Evolutionary conservation across 1,140 invertebrate genomes (phyloP).

Genomic region (Aphelinus atriplicis): DNA sequence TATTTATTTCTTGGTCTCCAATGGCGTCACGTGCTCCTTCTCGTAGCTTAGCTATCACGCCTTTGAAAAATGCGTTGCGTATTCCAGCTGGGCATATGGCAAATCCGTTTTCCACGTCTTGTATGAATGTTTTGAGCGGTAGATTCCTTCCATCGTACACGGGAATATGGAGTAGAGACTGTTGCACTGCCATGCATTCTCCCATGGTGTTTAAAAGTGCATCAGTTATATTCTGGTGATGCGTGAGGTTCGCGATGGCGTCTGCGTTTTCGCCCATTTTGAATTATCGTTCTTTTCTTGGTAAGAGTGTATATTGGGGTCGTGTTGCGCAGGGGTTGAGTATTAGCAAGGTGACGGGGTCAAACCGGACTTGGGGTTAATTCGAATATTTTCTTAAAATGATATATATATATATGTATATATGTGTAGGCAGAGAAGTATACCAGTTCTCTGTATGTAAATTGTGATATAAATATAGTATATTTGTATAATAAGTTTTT

Average conservation of each 20-base stretch:
- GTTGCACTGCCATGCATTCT: slow-evolving; percentile 5
- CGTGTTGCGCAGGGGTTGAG: too few relatives aligned
- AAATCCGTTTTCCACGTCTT: neutral
- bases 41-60: neutral
- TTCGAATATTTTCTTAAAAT: too few relatives aligned
- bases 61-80: neutral
- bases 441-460: too few relatives aligned
- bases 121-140: neutral
- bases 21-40: neutral
- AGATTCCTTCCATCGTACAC: neutral
- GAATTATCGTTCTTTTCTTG: too few relatives aligned
- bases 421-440: too few relatives aligned
- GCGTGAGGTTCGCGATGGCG: slow-evolving; percentile 17
- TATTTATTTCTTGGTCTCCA: neutral
- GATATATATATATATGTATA: too few relatives aligned
- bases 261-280: too few relatives aligned
- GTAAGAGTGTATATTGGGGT: too few relatives aligned
- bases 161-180: neutral
- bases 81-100: neutral
- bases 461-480: too few relatives aligned
- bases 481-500: too few relatives aligned
- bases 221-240: slow-evolving; percentile 2
- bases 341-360: too few relatives aligned
- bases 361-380: too few relatives aligned
- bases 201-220: neutral